Evolutionary conservation across 2,113 vertebrate species (phyloP).

Genomic region (Nibea albiflora): DNA sequence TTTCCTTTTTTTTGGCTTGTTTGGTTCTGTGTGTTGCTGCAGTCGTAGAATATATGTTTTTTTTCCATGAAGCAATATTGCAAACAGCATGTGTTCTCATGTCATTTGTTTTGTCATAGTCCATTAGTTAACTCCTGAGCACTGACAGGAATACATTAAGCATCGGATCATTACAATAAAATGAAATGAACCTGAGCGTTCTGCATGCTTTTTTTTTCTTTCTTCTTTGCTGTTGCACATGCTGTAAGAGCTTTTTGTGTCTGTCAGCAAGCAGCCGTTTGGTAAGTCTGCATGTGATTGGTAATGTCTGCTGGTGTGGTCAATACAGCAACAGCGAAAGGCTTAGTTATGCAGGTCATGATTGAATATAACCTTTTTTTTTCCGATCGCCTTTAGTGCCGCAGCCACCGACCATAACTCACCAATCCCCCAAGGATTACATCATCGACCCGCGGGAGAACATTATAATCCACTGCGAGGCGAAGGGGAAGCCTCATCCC

Average conservation of each 20-base stretch:
- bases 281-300: slow-evolving; percentile 53
- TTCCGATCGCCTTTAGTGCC: slow-evolving; percentile 85
- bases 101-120: slow-evolving; percentile 58
- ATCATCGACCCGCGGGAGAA: slow-evolving; percentile 97
- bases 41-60: not conserved
- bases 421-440: slow-evolving; percentile 97
- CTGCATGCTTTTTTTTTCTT: slow-evolving; percentile 63
- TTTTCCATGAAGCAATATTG: slow-evolving; percentile 41
- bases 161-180: slow-evolving; percentile 49
- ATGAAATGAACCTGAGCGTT: slow-evolving; percentile 55
- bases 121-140: slow-evolving; percentile 64
- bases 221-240: slow-evolving; percentile 26
- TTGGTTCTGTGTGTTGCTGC: slow-evolving; percentile 52
- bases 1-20: slow-evolving; percentile 46
- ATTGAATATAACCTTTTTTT: slow-evolving; percentile 52
- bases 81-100: slow-evolving; percentile 59
- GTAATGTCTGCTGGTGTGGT: slow-evolving; percentile 50
- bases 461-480: slow-evolving; percentile 95
- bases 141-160: slow-evolving; percentile 64
- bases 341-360: slow-evolving; percentile 60
- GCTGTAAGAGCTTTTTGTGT: slow-evolving; percentile 44
- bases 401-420: slow-evolving; percentile 95
- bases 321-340: slow-evolving; percentile 42
- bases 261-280: slow-evolving; percentile 51
- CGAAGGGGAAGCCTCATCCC: slow-evolving; percentile 96